A percentile compares a stretch with the other conserved stretches of the same genome.
Evolutionary conservation across 2,113 vertebrate genomes (phyloP).

Genomic region (Heterotilapia buettikoferi): DNA sequence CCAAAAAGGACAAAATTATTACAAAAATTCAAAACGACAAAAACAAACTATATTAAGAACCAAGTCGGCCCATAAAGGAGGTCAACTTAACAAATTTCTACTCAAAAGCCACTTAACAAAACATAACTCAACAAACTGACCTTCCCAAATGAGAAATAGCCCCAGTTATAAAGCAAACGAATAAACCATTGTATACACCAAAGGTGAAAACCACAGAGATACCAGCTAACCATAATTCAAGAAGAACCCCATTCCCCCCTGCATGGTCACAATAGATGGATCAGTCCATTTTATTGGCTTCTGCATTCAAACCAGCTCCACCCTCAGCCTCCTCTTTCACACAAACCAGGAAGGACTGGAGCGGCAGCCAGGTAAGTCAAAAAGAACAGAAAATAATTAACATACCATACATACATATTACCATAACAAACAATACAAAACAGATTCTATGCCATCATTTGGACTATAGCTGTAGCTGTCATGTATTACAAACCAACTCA

Average conservation of each 20-base stretch:
- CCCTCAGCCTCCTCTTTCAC: neutral
- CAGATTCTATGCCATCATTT: neutral
- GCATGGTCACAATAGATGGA: neutral
- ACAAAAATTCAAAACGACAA: neutral
- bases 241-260: neutral
- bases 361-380: fast-evolving
- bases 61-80: neutral
- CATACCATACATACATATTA: neutral
- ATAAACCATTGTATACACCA: neutral
- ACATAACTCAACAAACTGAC: neutral
- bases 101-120: neutral
- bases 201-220: neutral
- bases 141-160: neutral
- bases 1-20: neutral
- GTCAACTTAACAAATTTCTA: neutral
- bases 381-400: neutral
- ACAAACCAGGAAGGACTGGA: neutral
- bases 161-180: neutral
- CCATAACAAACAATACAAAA: neutral
- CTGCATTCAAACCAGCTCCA: neutral
- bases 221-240: neutral
- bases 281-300: neutral
- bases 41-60: neutral
- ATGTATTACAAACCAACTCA: neutral
- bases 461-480: fast-evolving